Base-by-base conservation (phyloP, 2,797 vertebrate genomes). In the Etheostoma nigrum region DNA sequence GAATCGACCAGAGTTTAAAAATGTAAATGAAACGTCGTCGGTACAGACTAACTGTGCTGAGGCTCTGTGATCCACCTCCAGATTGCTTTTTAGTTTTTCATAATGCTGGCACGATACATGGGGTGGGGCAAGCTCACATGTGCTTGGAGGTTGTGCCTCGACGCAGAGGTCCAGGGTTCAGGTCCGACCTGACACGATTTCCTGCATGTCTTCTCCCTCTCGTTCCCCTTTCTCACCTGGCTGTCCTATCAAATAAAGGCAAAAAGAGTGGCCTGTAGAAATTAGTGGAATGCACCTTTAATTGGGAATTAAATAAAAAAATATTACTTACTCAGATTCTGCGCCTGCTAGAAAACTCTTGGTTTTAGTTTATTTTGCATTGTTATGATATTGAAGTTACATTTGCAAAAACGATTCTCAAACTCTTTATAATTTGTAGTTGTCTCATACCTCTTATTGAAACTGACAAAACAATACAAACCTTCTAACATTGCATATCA, bases 21-120 rank as follows among this genome's bases (percentile, higher is more conserved):
- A 8, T 3, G 36, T 4, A 40, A 40, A 40, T 40, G 36, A 11
- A 12, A 40, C 3, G 10, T 40, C 3, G 10, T 40, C 36, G 10
- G 2, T 40, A 40, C 3, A 40, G 36, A 36, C 9, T 36, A 9
- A 36, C 8, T 10, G 36, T 36, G 61, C 81, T n/a, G 72, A 82
- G 87, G 83, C 74, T 74, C 69, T 86, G 72, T 80, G 81, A 88
- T 91, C 90, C 85, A 76, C 91, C 90, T 91, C 79, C 88, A 82
- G 66, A 81, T 64, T 86, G 68, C 53, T 78, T 78, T 78, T 88
- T 74, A 76, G 80, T 74, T 21, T 67, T 66, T 58, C 55, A 21
- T 79, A 80, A 72, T 59, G 67, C 67, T 67, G 76, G 76, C 76
- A 55, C 51, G 25, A 72, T 42, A 6, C 64, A 64, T 40, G 27